Evolutionary conservation across 1,140 invertebrate genomes (phyloP).

Genomic region (Bombus ignitus): DNA sequence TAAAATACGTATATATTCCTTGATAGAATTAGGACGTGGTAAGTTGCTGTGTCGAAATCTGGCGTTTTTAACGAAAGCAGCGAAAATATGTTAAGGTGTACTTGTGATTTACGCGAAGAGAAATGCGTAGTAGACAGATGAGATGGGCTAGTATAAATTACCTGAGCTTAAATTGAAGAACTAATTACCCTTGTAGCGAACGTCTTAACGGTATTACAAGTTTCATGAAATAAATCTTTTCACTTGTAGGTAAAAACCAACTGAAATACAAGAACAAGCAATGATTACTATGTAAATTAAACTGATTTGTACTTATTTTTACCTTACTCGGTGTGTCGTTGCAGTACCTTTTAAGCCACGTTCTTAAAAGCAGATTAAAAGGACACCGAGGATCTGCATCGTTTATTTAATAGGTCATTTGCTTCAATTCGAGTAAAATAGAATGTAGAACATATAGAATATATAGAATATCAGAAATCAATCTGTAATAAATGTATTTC

Average conservation of each 20-base stretch:
- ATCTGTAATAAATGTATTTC: too few species aligned
- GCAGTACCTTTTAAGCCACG: background rate
- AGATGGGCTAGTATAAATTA: slow-evolving; percentile 51
- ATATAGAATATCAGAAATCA: too few species aligned
- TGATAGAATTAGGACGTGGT: background rate
- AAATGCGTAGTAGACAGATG: slow-evolving; percentile 28
- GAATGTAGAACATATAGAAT: too few species aligned
- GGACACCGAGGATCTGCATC: too few species aligned
- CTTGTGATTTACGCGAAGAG: slow-evolving; percentile 42
- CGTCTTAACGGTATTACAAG: slow-evolving; percentile 39
- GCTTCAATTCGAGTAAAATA: too few species aligned
- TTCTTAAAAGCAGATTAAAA: too few species aligned
- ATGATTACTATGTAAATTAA: background rate
- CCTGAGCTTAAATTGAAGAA: slow-evolving; percentile 50
- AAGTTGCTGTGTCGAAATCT: background rate
- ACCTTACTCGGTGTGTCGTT: background rate
- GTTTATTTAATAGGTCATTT: background rate
- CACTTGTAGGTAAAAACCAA: background rate
- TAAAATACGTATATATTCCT: too few species aligned
- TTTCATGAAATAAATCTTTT: slow-evolving; percentile 29
- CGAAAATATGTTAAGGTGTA: slow-evolving; percentile 2
- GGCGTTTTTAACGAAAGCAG: background rate
- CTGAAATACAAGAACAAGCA: background rate
- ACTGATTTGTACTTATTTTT: slow-evolving; percentile 1
- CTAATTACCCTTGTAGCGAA: slow-evolving; percentile 49